A percentile compares a stretch with the other conserved stretches of the same genome.
Conservation (phyloP, 2,888 invertebrate species). For the Frankliniella fusca region DNA sequence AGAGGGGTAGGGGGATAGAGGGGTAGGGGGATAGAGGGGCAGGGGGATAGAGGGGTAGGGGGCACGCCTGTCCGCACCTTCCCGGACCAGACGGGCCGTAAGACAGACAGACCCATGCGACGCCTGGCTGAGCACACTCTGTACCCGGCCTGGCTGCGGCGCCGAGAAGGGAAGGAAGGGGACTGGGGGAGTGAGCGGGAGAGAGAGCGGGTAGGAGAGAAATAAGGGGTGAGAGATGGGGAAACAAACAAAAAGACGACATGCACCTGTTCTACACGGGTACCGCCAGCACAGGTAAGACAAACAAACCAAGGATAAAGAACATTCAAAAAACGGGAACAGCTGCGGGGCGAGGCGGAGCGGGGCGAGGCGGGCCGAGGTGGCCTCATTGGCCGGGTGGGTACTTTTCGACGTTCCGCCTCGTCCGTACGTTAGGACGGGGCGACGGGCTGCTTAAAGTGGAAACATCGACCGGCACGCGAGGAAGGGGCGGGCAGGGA, state of each 20-base stretch:
- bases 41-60: too few relatives aligned
- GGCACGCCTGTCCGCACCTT: too few relatives aligned
- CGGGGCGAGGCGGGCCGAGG: too few relatives aligned
- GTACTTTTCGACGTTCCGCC: not conserved
- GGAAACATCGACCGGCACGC: not conserved
- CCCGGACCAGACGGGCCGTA: too few relatives aligned
- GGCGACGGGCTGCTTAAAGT: not conserved
- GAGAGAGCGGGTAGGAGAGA: not conserved
- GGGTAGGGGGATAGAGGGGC: too few relatives aligned
- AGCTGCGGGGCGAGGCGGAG: not conserved
- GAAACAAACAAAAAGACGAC: not conserved
- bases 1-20: too few relatives aligned
- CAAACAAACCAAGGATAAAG: too few relatives aligned
- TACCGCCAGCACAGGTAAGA: too few relatives aligned
- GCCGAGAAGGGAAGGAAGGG: not conserved
- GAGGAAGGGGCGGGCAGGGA: not conserved
- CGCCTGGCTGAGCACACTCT: too few relatives aligned
- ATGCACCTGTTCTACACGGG: too few relatives aligned
- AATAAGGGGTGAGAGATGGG: not conserved
- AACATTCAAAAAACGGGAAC: too few relatives aligned
- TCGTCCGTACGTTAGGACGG: not conserved
- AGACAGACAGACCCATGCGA: too few relatives aligned
- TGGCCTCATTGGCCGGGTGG: not conserved
- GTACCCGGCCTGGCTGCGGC: not conserved
- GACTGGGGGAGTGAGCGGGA: not conserved